These are phyloP conservation scores for Lithodes maja DNA, from an alignment of 2,888 invertebrate species.

Conservation along the genomic window DNA sequence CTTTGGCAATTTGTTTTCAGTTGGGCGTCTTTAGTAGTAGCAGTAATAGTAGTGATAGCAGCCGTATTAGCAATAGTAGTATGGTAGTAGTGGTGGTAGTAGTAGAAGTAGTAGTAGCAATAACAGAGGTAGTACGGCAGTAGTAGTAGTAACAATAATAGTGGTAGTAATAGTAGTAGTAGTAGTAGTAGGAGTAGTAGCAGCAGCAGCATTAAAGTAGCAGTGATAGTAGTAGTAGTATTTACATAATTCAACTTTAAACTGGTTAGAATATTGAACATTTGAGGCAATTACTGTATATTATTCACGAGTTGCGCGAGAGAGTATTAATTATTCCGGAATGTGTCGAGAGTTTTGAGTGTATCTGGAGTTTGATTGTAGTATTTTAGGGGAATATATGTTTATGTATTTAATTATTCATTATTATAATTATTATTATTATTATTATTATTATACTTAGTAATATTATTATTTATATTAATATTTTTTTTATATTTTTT, in stretches of 20 bases:
- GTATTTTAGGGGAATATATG: too few species aligned
- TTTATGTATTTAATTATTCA: too few species aligned
- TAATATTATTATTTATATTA: too few species aligned
- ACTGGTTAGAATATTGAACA: too few species aligned
- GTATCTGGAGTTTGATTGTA: too few species aligned
- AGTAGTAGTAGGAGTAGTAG: not conserved
- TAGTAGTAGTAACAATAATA: not conserved
- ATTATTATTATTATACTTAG: too few species aligned
- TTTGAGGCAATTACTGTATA: too few species aligned
- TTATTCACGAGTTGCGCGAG: too few species aligned
- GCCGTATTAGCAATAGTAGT: slow-evolving; percentile 12
- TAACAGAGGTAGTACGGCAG: slow-evolving; percentile 22
- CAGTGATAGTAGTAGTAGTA: not conserved
- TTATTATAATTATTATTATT: too few species aligned
- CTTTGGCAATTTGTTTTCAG: not conserved
- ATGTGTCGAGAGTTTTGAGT: too few species aligned
- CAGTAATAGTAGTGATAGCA: slow-evolving; percentile 5
- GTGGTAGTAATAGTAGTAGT: not conserved
- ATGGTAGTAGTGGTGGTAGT: slow-evolving; percentile 33
- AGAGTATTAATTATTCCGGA: too few species aligned
- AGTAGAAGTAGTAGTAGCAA: slow-evolving; percentile 30
- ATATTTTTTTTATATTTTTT: too few species aligned
- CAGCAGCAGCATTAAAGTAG: not conserved
- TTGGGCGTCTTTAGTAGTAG: not conserved
- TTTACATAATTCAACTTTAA: not conserved